phyloP scores from a whole-genome alignment of 2,113 vertebrate species.

The Platysteira castanea region DNA sequence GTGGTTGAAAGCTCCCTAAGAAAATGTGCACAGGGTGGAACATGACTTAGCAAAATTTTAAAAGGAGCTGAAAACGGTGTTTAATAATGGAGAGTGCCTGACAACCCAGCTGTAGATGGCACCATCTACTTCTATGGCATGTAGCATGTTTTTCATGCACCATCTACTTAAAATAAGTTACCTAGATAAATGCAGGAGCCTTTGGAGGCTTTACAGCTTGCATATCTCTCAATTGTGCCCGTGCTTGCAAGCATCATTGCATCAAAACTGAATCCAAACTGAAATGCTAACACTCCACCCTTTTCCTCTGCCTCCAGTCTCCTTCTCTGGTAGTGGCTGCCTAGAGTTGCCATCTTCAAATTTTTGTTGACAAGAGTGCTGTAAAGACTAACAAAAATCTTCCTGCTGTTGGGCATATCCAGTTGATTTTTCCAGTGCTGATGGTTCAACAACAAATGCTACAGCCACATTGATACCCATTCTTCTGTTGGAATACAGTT shows the following conservation, averaged over 20 bases:
- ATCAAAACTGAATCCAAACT: background rate
- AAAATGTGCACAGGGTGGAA: background rate
- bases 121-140: background rate
- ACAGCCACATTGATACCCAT: background rate
- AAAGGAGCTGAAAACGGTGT: background rate
- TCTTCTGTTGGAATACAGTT: background rate
- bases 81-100: background rate
- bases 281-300: background rate
- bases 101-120: background rate
- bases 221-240: background rate
- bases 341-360: background rate
- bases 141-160: background rate
- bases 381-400: background rate
- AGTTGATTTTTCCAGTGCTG: background rate
- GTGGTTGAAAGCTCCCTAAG: background rate
- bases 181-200: background rate
- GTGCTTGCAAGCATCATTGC: background rate
- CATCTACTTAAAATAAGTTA: background rate
- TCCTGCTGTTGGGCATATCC: background rate
- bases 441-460: background rate
- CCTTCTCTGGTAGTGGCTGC: background rate
- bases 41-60: background rate
- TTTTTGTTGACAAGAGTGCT: background rate
- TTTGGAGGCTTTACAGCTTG: background rate
- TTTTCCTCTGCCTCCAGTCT: background rate